A percentile compares a stretch with the other conserved stretches of the same genome.
These are phyloP conservation scores for Melanocharis versteri DNA, from an alignment of 2,113 vertebrate genomes.

Conservation along the genomic window DNA sequence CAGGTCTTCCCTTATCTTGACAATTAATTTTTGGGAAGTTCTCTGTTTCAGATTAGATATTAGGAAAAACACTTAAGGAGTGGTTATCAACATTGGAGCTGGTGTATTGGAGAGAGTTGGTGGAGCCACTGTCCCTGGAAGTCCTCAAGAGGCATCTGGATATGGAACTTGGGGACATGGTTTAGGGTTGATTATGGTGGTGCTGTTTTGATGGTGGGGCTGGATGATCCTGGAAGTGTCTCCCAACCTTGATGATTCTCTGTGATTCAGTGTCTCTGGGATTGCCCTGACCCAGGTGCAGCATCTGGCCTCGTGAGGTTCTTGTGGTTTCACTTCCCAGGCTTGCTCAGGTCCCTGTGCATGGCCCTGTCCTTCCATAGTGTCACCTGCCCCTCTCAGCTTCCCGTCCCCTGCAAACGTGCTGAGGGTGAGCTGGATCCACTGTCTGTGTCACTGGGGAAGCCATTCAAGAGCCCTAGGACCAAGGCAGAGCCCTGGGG, in stretches of 20 bases:
- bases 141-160: neutral
- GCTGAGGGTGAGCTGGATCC: neutral
- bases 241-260: neutral
- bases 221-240: neutral
- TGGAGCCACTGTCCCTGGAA: neutral
- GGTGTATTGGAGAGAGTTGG: no score
- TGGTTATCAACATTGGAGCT: neutral
- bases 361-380: accelerated
- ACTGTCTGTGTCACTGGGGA: neutral
- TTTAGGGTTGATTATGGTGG: neutral
- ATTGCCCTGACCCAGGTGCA: accelerated
- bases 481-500: neutral
- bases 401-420: accelerated
- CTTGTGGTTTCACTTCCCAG: neutral
- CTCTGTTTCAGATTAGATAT: neutral
- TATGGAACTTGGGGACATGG: neutral
- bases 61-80: neutral
- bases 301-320: neutral
- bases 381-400: neutral
- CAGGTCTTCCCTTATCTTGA: neutral
- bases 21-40: neutral
- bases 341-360: no score
- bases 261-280: neutral
- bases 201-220: neutral
- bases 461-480: neutral